Base-by-base conservation (phyloP, 2,888 invertebrate genomes). In the Chloroclystis v-ata region DNA sequence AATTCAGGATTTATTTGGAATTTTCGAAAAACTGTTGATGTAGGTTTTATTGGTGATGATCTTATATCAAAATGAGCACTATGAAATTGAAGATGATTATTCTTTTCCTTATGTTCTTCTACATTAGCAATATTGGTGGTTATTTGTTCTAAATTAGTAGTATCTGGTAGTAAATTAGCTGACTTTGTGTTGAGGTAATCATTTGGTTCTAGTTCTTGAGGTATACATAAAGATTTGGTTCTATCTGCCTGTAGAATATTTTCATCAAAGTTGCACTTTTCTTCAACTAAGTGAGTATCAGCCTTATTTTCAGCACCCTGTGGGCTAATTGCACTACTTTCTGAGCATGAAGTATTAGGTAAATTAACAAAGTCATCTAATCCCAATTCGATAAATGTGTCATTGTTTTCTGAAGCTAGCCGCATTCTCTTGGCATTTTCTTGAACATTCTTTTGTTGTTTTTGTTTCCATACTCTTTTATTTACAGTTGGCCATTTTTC, bases 31-130 rank as follows among this genome's bases (percentile, higher is more conserved):
- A 78, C 67, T 9, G 81, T 73, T 1, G 85, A 76, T 1, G 82
- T 76, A 6, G 82, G 68, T 62, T 87, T 86, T 42, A 87, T 85
- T 1, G 86, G 86, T 1, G 86, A 86, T 1, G 86, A 87, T 47
- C 85, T 60, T 37, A 86, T 84, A 56, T 87, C 85, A 40, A 87
- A 87, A 62, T 86, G 85, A 30, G 86, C 62, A 51, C 86, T 85
- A 51, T 82, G 80, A 47, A 86, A 86, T 60, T 81, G 74, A 40
- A 72, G 61, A 47, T 78, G 63, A 28, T 61, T 57, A 46, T 73
- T 68, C 4, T 69, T 56, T 52, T 66, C 69, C 4, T 40, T 61
- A 33, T 64, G 60, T 10, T 59, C 57, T 7, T 50, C 43, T 41
- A 58, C 35, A 38, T 45, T 41, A 35, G 41, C 43, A 37, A 46